Evolutionary conservation across 2,113 vertebrate genomes (phyloP), one percentile per base, ranked within the genome.

Genomic region (Sander lucioperca): DNA sequence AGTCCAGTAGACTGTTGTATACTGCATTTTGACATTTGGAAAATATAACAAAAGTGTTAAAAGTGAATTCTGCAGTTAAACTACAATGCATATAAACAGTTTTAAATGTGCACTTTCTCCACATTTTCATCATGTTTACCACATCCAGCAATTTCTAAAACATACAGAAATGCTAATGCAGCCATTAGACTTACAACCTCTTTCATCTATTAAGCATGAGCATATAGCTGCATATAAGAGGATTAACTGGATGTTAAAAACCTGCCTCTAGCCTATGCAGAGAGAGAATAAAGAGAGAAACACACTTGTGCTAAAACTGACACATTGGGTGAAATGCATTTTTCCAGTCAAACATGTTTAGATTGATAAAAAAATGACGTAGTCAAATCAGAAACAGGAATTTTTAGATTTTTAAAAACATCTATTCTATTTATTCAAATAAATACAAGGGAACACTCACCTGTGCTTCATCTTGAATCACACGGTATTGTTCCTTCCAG

Each of bases 401-500:
- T n/a, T 25, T 1, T 19, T n/a, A 18, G 47, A 11, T n/a, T n/a
- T n/a, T n/a, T 14, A 43, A 39, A 19, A 51, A 51, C 8, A 57
- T 14, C 1, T 10, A 39, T 64, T 18, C 2, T 10, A 47, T 68
- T 23, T 21, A 54, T 54, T 77, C 5, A 56, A 43, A 50, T 21
- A 45, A 51, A 54, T 7, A 39, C 13, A 30, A 58, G 39, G 21
- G 9, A 65, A 79, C 14, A 36, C 88, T 83, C 87, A 99, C 98
- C 97, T 99, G 98, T 83, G 97, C 97, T 92, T 99, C 98, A 21
- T 99, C 98, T 87, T 99, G 97, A 80, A 98, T 94, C 77, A 99
- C 97, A 80, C 98, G 95, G 9, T 97, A 99, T 1, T 99, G 98
- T 16, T 99, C 98, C 94, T 99, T 99, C 97, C 97, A 99, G 84